Evolutionary conservation across 2,888 invertebrate species (phyloP).

Genomic region (Asteroscopus sphinx): DNA sequence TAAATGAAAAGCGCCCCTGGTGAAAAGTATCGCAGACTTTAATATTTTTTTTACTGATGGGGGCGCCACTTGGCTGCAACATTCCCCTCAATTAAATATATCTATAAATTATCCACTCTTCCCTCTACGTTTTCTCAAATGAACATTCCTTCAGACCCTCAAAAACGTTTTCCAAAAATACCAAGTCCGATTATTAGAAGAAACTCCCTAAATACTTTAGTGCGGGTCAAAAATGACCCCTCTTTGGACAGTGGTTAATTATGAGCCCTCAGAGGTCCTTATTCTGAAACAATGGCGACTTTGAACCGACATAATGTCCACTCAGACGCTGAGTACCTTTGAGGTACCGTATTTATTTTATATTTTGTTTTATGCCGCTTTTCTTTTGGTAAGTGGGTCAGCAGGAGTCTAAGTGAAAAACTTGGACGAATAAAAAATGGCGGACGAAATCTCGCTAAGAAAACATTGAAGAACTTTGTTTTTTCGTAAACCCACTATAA

Average conservation of each 20-base stretch:
- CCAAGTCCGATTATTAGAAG: not conserved
- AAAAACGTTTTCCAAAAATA: constrained; percentile 1
- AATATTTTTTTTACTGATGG: too few species aligned
- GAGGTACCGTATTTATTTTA: constrained; percentile 9
- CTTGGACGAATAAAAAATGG: too few species aligned
- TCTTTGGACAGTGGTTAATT: constrained; percentile 44
- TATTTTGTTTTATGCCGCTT: not conserved
- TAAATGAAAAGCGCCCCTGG: too few species aligned
- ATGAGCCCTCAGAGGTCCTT: constrained; percentile 26
- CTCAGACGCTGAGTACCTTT: constrained; percentile 18
- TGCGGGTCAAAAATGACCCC: constrained; percentile 34
- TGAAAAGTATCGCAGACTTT: too few species aligned
- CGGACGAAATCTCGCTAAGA: too few species aligned
- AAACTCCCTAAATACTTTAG: constrained; percentile 32
- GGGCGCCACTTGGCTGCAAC: too few species aligned
- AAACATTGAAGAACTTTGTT: too few species aligned
- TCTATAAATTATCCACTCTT: too few species aligned
- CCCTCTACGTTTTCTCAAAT: too few species aligned
- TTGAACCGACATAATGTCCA: constrained; percentile 36
- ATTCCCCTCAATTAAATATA: too few species aligned
- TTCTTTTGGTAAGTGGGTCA: not conserved
- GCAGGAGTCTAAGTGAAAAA: not conserved
- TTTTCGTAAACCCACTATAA: too few species aligned
- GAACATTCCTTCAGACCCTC: too few species aligned
- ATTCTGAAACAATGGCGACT: constrained; percentile 27